Percentiles rank a stretch among this genome's conserved stretches.
Evolutionary conservation across 2,888 invertebrate genomes (phyloP).

Genomic region (Melinaea menophilus): DNA sequence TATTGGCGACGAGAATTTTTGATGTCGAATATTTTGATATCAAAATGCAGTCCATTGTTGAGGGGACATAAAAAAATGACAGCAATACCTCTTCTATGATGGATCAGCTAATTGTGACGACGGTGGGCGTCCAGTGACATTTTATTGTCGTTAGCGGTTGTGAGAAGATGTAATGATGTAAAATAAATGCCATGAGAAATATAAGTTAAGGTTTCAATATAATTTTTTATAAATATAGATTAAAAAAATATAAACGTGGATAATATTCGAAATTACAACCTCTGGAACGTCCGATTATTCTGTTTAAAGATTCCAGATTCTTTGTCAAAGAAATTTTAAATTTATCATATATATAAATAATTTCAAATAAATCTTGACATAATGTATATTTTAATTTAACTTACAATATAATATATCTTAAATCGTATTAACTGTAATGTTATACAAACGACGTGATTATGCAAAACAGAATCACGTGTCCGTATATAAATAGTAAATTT

Average conservation of each 20-base stretch:
- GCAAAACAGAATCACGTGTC: conserved; percentile 67
- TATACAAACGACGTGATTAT: conserved; percentile 58
- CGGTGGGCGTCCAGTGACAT: conserved; percentile 41
- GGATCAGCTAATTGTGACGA: conserved; percentile 54
- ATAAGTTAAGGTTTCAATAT: too few species aligned
- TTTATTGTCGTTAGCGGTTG: conserved; percentile 45
- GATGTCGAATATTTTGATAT: conserved; percentile 41
- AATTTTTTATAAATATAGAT: neutral
- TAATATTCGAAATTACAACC: neutral
- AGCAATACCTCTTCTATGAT: conserved; percentile 41
- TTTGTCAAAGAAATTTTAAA: too few species aligned
- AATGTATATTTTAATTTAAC: too few species aligned
- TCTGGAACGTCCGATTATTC: too few species aligned
- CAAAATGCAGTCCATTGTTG: too few species aligned
- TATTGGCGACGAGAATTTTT: conserved; percentile 41
- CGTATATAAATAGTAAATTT: conserved; percentile 58
- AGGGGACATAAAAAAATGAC: too few species aligned
- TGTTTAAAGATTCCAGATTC: too few species aligned
- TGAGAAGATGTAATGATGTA: neutral
- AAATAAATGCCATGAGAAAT: too few species aligned
- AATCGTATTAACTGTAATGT: conserved; percentile 4
- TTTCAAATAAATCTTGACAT: too few species aligned
- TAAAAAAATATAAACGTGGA: neutral
- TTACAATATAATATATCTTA: too few species aligned
- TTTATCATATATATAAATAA: too few species aligned